Evolutionary conservation across 2,797 vertebrate species (phyloP).

Genomic region (Lemur catta): DNA sequence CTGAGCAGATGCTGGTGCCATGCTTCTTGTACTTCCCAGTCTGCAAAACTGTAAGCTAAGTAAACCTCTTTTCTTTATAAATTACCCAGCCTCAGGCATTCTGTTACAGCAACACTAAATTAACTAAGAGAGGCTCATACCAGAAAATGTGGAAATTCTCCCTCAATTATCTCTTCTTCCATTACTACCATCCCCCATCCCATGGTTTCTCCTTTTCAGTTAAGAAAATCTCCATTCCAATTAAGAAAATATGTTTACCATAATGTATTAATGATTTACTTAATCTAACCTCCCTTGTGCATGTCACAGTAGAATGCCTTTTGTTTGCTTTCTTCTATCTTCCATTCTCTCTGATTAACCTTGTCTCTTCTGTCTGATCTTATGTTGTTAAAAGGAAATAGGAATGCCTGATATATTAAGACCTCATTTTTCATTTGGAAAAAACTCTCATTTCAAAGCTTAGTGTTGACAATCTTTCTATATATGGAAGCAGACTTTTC

Average conservation of each 20-base stretch:
- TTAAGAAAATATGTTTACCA: conserved; percentile 9
- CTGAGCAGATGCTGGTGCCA: not conserved
- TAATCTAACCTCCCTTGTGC: not conserved
- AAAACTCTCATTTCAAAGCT: not conserved
- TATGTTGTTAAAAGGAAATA: conserved; percentile 35
- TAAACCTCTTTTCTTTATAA: not conserved
- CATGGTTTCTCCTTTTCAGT: not conserved
- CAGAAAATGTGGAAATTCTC: not conserved
- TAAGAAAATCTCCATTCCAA: conserved; percentile 33
- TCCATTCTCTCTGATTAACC: not conserved
- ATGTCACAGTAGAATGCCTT: not conserved
- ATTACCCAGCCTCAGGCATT: not conserved
- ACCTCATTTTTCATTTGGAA: not conserved
- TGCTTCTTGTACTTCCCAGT: not conserved
- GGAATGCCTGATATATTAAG: not conserved
- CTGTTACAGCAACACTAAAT: not conserved
- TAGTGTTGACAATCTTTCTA: conserved; percentile 5
- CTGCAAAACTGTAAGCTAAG: not conserved
- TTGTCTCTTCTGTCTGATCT: not conserved
- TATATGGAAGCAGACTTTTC: conserved; percentile 14
- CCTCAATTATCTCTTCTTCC: not conserved
- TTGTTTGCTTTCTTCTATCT: not conserved
- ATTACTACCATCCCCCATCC: not conserved
- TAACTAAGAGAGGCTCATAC: not conserved
- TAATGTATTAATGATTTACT: conserved; percentile 2